These are phyloP conservation scores for Aphrophora alni DNA, from an alignment of 2,888 invertebrate genomes.

Conservation along the genomic window DNA sequence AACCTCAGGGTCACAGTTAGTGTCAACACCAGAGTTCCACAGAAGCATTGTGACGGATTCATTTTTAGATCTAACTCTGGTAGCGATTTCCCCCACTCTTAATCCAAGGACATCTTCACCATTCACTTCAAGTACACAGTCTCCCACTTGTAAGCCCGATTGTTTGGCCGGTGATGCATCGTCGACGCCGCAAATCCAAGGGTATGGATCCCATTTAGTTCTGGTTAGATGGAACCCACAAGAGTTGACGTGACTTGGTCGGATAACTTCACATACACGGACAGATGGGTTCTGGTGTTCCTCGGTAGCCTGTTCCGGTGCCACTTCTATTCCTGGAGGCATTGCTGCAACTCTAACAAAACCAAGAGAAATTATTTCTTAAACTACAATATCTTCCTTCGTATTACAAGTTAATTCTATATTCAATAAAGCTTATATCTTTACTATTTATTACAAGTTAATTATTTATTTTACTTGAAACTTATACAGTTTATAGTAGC, in stretches of 20 bases:
- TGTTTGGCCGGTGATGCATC: conserved; percentile 48
- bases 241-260: conserved; percentile 42
- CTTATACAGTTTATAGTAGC: too few relatives aligned
- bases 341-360: background rate
- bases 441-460: too few relatives aligned
- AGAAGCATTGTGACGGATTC: conserved; percentile 48
- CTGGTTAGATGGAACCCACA: conserved; percentile 52
- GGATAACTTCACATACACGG: conserved; percentile 47
- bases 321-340: too few relatives aligned
- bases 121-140: conserved; percentile 52
- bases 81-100: conserved; percentile 50
- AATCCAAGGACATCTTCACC: conserved; percentile 51
- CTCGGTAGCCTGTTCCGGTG: conserved; percentile 12
- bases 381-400: too few relatives aligned
- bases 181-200: conserved; percentile 52
- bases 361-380: too few relatives aligned
- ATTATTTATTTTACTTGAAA: too few relatives aligned
- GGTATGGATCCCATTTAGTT: conserved; percentile 53
- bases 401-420: too few relatives aligned
- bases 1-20: conserved; percentile 48
- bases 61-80: conserved; percentile 45
- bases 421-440: too few relatives aligned
- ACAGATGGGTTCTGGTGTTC: conserved; percentile 44
- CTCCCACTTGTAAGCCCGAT: conserved; percentile 51
- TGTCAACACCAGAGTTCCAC: conserved; percentile 52